Percentiles rank a stretch among this genome's conserved stretches.
phyloP scores from a whole-genome alignment of 2,888 invertebrate species.

The Leptinotarsa tumamoca region DNA sequence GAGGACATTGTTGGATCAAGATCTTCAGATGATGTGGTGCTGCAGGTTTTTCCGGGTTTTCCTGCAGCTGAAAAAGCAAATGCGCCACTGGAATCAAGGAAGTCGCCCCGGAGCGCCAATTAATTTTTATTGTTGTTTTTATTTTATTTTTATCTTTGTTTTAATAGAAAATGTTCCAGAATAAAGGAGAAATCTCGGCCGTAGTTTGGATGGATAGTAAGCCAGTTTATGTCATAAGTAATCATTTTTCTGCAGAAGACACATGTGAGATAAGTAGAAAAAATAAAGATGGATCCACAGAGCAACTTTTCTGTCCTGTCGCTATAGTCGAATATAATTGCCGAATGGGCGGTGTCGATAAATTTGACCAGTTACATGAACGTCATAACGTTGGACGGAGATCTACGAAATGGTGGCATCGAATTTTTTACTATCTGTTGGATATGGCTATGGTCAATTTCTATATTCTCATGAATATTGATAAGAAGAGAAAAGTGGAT shows the following conservation, averaged over 20 bases:
- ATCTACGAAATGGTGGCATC: constrained; percentile 26
- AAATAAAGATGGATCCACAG: constrained; percentile 5
- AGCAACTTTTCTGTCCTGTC: constrained; percentile 23
- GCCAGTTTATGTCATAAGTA: constrained; percentile 3
- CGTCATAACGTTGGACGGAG: not conserved
- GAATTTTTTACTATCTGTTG: constrained; percentile 21
- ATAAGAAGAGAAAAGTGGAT: no score
- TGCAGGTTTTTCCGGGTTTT: no score
- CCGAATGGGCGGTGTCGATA: no score
- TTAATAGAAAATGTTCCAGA: constrained; percentile 26
- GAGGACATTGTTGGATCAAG: no score
- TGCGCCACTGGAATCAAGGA: no score
- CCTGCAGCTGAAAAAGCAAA: no score
- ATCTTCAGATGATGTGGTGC: no score
- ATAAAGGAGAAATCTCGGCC: constrained; percentile 24
- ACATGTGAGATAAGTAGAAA: not conserved
- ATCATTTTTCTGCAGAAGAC: not conserved
- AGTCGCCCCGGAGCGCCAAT: no score
- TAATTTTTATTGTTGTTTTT: no score
- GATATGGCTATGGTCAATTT: constrained; percentile 13
- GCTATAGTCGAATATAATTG: not conserved
- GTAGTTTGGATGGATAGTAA: constrained; percentile 46
- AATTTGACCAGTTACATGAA: no score
- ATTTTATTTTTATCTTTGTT: no score
- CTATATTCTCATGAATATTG: no score